Evolutionary conservation across 2,797 vertebrate genomes (phyloP).

Genomic region (Poeciliopsis presidionis): DNA sequence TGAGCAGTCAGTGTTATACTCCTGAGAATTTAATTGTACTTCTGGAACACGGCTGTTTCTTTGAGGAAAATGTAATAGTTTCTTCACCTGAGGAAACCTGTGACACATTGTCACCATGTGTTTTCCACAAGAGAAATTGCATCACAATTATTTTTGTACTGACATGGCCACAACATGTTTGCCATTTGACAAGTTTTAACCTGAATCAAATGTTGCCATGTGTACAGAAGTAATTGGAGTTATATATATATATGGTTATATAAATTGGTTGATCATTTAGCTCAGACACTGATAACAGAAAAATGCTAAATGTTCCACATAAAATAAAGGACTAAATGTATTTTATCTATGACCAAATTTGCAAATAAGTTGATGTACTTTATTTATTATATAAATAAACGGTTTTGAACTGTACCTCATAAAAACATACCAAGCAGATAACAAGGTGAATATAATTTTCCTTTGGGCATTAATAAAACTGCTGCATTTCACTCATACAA

Average conservation of each 20-base stretch:
- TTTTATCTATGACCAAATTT: neutral
- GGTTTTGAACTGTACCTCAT: neutral
- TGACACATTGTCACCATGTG: constrained; percentile 1
- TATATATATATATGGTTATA: neutral
- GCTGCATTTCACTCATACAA: neutral
- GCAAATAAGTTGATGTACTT: neutral
- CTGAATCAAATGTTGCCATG: neutral
- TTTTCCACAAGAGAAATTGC: neutral
- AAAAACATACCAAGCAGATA: neutral
- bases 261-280: neutral
- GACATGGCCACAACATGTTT: neutral
- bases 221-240: neutral
- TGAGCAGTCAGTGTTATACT: constrained; percentile 7
- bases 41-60: neutral
- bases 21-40: constrained; percentile 11
- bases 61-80: neutral
- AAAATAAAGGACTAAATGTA: neutral
- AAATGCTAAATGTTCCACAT: neutral
- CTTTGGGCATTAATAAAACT: neutral
- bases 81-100: neutral
- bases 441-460: neutral
- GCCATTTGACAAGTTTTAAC: neutral
- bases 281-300: neutral
- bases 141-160: neutral
- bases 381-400: neutral